phyloP scores from a whole-genome alignment of 1,140 invertebrate species.

The Contarinia nasturtii region DNA sequence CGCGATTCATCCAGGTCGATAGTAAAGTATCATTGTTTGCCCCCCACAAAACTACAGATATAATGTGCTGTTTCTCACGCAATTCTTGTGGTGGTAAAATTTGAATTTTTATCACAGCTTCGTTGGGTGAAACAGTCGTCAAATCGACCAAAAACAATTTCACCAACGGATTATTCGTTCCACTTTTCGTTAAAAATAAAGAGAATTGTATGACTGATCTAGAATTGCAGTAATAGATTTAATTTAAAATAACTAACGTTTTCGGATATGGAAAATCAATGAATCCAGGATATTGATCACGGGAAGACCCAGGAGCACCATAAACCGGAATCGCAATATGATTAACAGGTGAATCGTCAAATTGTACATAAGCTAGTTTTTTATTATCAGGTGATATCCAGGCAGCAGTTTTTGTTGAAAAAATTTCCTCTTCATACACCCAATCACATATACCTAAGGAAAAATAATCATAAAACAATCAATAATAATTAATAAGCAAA shows the following conservation, averaged over 20 bases:
- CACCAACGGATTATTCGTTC: slow-evolving; percentile 25
- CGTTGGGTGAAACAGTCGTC: not conserved
- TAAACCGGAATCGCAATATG: slow-evolving; percentile 44
- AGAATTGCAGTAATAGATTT: too few species aligned
- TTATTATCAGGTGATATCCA: slow-evolving; percentile 75
- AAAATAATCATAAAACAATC: too few species aligned
- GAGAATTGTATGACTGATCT: too few species aligned
- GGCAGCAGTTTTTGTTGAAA: slow-evolving; percentile 61
- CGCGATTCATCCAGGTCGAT: slow-evolving; percentile 71
- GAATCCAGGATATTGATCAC: slow-evolving; percentile 44
- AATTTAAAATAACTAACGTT: slow-evolving; percentile 19
- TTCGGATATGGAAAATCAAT: slow-evolving; percentile 72
- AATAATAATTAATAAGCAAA: too few species aligned
- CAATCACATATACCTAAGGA: slow-evolving; percentile 5
- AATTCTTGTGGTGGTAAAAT: slow-evolving; percentile 16
- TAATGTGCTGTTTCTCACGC: slow-evolving; percentile 16
- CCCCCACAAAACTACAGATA: slow-evolving; percentile 39
- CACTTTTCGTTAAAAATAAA: slow-evolving; percentile 2
- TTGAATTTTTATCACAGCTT: slow-evolving; percentile 10
- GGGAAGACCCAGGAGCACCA: slow-evolving; percentile 39
- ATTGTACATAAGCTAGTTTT: slow-evolving; percentile 64
- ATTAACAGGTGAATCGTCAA: slow-evolving; percentile 55
- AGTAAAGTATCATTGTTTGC: slow-evolving; percentile 38
- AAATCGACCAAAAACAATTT: slow-evolving; percentile 11
- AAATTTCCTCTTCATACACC: slow-evolving; percentile 61